phyloP scores from a whole-genome alignment of 2,797 vertebrate genomes.

The Vipera latastei region DNA sequence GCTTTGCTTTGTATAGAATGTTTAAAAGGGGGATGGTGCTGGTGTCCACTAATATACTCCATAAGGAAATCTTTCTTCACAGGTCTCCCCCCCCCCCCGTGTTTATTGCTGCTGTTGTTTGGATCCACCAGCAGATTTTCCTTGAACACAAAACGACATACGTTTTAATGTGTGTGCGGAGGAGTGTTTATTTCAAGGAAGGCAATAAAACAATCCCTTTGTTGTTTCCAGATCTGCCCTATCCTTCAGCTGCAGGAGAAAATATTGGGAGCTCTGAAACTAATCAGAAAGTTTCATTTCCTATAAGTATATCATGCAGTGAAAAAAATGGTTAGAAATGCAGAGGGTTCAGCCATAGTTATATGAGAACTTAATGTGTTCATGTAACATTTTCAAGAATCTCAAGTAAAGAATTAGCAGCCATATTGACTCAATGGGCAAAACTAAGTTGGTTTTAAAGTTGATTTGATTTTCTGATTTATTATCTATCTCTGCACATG shows the following conservation, averaged over 20 bases:
- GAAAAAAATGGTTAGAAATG: not conserved
- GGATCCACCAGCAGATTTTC: too few species aligned
- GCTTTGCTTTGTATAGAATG: too few species aligned
- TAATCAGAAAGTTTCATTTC: not conserved
- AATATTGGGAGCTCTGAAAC: not conserved
- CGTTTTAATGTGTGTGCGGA: not conserved
- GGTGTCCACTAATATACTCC: too few species aligned
- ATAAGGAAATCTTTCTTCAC: too few species aligned
- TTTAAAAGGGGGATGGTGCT: too few species aligned
- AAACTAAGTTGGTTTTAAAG: not conserved
- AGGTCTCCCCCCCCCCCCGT: too few species aligned
- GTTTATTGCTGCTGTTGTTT: too few species aligned
- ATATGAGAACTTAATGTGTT: not conserved
- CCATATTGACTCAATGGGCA: not conserved
- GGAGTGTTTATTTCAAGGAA: not conserved
- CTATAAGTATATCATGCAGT: not conserved
- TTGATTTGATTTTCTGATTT: not conserved
- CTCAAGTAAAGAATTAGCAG: not conserved
- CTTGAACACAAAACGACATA: too few species aligned
- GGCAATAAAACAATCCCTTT: not conserved
- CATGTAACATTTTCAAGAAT: not conserved
- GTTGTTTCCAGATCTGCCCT: not conserved
- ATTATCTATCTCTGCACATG: not conserved
- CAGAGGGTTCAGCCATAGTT: not conserved
- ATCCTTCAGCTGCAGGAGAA: not conserved